Conservation (phyloP, 2,797 vertebrate genomes). For the Poliocrania exsul region DNA sequence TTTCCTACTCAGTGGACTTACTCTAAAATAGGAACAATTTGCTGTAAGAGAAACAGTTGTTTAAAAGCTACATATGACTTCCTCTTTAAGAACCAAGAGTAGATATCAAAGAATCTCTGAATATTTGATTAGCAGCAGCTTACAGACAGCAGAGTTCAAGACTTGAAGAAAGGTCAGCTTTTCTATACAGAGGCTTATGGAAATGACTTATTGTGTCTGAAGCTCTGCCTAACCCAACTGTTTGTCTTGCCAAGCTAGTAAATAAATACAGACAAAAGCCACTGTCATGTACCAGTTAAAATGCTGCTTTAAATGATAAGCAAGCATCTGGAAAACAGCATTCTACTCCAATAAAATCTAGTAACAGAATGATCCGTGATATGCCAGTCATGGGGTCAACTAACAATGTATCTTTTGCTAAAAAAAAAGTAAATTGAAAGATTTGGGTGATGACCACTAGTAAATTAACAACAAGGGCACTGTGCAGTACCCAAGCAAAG, state of each 20-base stretch:
- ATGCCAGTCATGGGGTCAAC: not conserved
- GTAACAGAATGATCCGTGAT: not conserved
- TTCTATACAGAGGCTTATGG: constrained; percentile 26
- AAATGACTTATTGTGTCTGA: constrained; percentile 9
- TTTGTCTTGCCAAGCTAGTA: constrained; percentile 26
- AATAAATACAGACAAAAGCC: constrained; percentile 39
- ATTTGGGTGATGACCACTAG: not conserved
- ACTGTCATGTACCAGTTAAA: not conserved
- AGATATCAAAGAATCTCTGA: constrained; percentile 49
- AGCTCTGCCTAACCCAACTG: constrained; percentile 21
- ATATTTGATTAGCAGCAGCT: constrained; percentile 65
- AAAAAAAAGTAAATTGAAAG: not conserved
- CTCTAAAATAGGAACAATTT: not conserved
- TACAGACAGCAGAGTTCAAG: not conserved
- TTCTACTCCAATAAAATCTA: constrained; percentile 8
- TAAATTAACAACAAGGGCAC: constrained; percentile 5
- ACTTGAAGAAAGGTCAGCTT: constrained; percentile 33
- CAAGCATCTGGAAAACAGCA: constrained; percentile 36
- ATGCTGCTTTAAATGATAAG: not conserved
- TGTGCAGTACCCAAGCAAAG: not conserved
- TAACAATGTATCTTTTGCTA: not conserved
- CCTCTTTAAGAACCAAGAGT: constrained; percentile 3
- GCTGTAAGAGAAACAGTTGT: not conserved
- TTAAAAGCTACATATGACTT: not conserved
- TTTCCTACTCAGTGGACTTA: not conserved